Conservation (phyloP, 2,797 vertebrate species). For the Amblyraja radiata region DNA sequence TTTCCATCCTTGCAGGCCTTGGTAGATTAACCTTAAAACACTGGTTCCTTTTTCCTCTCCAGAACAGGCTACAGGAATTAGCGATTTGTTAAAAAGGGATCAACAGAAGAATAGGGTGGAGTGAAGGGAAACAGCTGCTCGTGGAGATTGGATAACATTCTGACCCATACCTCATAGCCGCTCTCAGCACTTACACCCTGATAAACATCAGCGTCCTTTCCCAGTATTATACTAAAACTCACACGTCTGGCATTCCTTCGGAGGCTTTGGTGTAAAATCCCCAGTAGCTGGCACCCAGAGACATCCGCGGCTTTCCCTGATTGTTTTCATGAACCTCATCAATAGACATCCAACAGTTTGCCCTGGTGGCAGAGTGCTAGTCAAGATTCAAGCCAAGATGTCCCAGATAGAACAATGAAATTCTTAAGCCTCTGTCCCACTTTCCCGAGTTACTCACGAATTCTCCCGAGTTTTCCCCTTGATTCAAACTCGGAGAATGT, state of each 20-base stretch:
- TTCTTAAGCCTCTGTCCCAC: too few species aligned
- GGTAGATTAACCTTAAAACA: constrained; percentile 16
- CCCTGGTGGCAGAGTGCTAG: neutral
- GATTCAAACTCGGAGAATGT: too few species aligned
- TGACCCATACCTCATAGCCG: constrained; percentile 45
- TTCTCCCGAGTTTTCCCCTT: too few species aligned
- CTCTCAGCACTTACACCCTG: constrained; percentile 45
- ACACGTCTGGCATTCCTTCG: neutral
- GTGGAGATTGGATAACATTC: constrained; percentile 53
- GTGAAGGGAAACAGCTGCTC: constrained; percentile 53
- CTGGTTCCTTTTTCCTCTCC: constrained; percentile 45
- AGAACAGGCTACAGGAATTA: constrained; percentile 41
- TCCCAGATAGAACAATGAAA: too few species aligned
- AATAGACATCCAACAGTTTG: neutral
- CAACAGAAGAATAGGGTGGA: constrained; percentile 43
- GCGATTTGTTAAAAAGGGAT: constrained; percentile 48
- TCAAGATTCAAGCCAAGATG: too few species aligned
- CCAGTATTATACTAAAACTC: constrained; percentile 32
- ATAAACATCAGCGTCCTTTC: constrained; percentile 45
- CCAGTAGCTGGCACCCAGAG: neutral
- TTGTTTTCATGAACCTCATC: neutral
- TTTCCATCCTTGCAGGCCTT: constrained; percentile 30
- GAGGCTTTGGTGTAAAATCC: neutral
- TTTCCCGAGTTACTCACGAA: too few species aligned
- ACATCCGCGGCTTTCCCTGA: neutral